Evolutionary conservation across 2,113 vertebrate species (phyloP).

Genomic region (Istiophorus platypterus): DNA sequence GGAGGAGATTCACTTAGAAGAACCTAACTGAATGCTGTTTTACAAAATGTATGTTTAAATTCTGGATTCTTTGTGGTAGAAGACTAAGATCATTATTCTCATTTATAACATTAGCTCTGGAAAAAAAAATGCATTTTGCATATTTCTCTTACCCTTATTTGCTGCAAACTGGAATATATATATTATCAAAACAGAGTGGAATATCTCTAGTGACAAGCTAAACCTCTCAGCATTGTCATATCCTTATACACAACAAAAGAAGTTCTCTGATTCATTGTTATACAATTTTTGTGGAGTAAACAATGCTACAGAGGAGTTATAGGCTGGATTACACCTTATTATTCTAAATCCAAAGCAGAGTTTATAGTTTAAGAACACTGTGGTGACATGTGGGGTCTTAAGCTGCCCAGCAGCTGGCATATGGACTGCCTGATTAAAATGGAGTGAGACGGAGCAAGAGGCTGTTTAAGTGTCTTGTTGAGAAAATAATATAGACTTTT

Average conservation of each 20-base stretch:
- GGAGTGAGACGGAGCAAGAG: conserved; percentile 16
- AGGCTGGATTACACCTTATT: not conserved
- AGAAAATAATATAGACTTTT: conserved; percentile 47
- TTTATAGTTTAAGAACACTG: conserved; percentile 10
- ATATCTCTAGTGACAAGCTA: not conserved
- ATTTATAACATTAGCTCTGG: no score
- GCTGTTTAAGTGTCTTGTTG: conserved; percentile 24
- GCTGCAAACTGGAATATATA: not conserved
- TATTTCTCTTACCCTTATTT: no score
- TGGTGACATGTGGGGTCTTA: conserved; percentile 26
- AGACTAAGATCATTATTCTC: no score
- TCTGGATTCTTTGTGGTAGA: not conserved
- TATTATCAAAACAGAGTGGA: not conserved
- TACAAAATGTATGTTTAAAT: no score
- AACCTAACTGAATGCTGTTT: no score
- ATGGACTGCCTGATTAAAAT: conserved; percentile 31
- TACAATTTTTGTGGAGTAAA: not conserved
- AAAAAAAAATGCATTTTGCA: no score
- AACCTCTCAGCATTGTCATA: not conserved
- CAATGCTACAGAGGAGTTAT: not conserved
- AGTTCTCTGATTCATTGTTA: not conserved
- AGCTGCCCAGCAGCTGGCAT: not conserved
- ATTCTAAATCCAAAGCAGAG: not conserved
- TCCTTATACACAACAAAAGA: not conserved
- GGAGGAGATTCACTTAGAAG: not conserved